phyloP scores from a whole-genome alignment of 2,797 vertebrate genomes.

The Enteromius viviparus region DNA sequence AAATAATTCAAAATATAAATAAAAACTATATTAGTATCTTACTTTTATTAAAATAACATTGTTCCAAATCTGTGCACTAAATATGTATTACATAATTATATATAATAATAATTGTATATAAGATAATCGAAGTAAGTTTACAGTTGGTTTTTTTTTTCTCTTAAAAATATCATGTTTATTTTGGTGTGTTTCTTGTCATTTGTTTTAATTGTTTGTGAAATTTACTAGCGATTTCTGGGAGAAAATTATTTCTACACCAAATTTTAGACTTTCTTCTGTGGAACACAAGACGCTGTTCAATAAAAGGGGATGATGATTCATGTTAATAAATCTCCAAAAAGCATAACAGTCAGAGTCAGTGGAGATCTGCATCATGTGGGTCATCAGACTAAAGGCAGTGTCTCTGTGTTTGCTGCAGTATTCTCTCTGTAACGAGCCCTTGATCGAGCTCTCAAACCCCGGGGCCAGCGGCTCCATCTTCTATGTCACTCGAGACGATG shows the following conservation, averaged over 20 bases:
- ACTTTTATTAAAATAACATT: too few relatives aligned
- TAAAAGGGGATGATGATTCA: neutral
- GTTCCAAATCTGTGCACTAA: too few relatives aligned
- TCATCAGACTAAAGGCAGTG: neutral
- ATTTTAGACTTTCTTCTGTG: too few relatives aligned
- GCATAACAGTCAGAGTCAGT: neutral
- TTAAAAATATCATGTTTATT: neutral
- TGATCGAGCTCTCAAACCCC: conserved; percentile 95
- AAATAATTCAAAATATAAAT: too few relatives aligned
- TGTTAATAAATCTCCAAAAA: neutral
- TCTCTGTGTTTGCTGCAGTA: conserved; percentile 76
- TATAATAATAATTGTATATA: too few relatives aligned
- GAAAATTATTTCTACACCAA: neutral
- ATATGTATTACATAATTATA: too few relatives aligned
- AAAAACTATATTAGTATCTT: too few relatives aligned
- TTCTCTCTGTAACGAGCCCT: conserved; percentile 91
- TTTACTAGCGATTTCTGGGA: neutral
- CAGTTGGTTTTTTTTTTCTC: neutral
- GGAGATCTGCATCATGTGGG: neutral
- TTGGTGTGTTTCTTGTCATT: neutral
- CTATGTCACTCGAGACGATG: conserved; percentile 95
- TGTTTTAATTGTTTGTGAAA: neutral
- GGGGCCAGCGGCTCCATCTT: conserved; percentile 96
- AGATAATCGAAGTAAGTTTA: too few relatives aligned
- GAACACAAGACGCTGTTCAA: neutral